Percentiles rank a stretch among this genome's conserved stretches.
These are phyloP conservation scores for Drosophila peninsularis DNA, from an alignment of 2,888 invertebrate genomes.

Conservation along the genomic window DNA sequence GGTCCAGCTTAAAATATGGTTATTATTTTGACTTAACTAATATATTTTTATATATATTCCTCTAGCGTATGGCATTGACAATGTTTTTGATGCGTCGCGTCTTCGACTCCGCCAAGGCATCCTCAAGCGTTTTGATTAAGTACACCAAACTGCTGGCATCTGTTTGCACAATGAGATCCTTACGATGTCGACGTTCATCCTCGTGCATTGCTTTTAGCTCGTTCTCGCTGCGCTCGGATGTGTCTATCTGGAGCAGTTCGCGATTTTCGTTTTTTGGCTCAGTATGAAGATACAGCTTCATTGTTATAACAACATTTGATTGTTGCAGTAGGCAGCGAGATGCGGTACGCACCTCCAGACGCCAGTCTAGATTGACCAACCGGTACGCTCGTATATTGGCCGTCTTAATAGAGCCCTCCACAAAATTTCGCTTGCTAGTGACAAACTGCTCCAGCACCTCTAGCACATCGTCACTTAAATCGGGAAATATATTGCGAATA, in stretches of 20 bases:
- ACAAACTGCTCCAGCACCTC: conserved; percentile 83
- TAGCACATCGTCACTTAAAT: conserved; percentile 74
- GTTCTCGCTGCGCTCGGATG: conserved; percentile 46
- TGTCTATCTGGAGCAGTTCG: conserved; percentile 70
- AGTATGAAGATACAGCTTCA: conserved; percentile 86
- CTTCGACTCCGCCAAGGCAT: conserved; percentile 87
- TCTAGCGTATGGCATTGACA: conserved; percentile 80
- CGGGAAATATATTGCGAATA: conserved; percentile 63
- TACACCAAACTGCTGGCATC: conserved; percentile 88
- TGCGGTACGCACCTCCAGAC: conserved; percentile 88
- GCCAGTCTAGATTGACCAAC: conserved; percentile 88
- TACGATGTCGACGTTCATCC: conserved; percentile 81
- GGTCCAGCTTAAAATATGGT: conserved; percentile 69
- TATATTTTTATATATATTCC: conserved; percentile 4
- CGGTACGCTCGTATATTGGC: conserved; percentile 81
- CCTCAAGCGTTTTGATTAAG: conserved; percentile 87
- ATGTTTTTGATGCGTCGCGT: conserved; percentile 85
- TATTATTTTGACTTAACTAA: conserved; percentile 47
- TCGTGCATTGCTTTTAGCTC: conserved; percentile 68
- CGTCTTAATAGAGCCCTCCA: conserved; percentile 83
- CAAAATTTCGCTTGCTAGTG: conserved; percentile 80
- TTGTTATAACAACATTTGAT: conserved; percentile 86
- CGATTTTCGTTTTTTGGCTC: conserved; percentile 83
- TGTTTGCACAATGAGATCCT: conserved; percentile 86
- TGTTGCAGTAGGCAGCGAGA: conserved; percentile 87